Evolutionary conservation across 2,888 invertebrate genomes (phyloP), one percentile per base, ranked within the genome.

Genomic region (Acronicta alni): DNA sequence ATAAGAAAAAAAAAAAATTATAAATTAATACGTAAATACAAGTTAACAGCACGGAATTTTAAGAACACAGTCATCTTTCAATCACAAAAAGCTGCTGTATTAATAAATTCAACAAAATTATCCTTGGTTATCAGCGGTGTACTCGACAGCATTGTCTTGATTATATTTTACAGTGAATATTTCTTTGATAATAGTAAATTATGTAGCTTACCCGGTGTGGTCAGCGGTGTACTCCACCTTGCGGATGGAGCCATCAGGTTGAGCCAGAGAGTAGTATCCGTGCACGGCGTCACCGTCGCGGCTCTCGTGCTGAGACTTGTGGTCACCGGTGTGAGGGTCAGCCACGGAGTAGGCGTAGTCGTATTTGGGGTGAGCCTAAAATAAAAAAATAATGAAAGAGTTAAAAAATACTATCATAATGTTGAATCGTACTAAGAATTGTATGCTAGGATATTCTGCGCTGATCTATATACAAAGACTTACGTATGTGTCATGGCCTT

Each of bases 261-360:
- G 92, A 66, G 90, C 87, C 32, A 95, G 86, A n/a, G 94, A 93
- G 88, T 96, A 96, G 84, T 94, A 94, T 43, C 96, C 96, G 80
- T 95, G 94, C 46, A 96, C 96, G 47, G 89, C 86, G 79, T 94
- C 95, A 23, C 95, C 95, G 72, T 95, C 95, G 79, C 92, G 89
- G 79, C 82, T 83, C 83, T 95, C 95, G 79, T 94, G 93, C 86
- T 94, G 94, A 52, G 89, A 87, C 84, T 95, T 95, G 86, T 95
- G 93, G 88, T 95, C 95, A n/a, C 95, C 95, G 70, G 95, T 95
- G 80, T 95, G 95, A 9, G 92, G 92, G 86, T 95, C 95, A 23
- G 92, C 84, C 62, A 95, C 95, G 67, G 94, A 94, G 87, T 95
- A 95, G 12, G 90, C 85, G 82, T 86, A 95, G 82, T 92, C 89